Conservation (phyloP, 2,113 vertebrate genomes). For the Pteropus alecto region DNA sequence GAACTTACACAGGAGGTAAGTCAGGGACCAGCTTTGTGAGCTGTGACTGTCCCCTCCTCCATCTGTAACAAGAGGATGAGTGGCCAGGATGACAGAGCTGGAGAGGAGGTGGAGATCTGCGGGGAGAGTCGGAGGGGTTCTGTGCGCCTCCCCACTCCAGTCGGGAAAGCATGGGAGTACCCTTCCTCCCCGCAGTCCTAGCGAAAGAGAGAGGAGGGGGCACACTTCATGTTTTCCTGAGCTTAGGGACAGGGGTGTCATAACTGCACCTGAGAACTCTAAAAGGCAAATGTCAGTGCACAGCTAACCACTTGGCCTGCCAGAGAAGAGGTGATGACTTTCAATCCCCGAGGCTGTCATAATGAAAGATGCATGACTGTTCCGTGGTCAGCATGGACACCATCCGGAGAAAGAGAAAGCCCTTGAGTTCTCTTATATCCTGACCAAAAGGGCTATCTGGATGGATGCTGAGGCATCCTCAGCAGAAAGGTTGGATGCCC, state of each 20-base stretch:
- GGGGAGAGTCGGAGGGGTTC: not conserved
- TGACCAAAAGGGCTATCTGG: not conserved
- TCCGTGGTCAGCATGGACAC: too few relatives aligned
- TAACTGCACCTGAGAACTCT: not conserved
- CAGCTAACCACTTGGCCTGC: not conserved
- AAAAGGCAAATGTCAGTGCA: accelerated
- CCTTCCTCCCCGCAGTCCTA: not conserved
- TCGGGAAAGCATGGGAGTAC: too few relatives aligned
- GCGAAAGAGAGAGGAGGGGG: not conserved
- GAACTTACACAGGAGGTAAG: too few relatives aligned
- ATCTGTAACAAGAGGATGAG: not conserved
- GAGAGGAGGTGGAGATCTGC: not conserved
- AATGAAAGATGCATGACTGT: not conserved
- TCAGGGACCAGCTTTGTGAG: not conserved
- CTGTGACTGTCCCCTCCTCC: too few relatives aligned
- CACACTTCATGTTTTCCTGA: not conserved
- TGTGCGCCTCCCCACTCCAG: too few relatives aligned
- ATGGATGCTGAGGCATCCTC: too few relatives aligned
- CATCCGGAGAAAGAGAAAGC: not conserved
- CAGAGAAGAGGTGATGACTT: not conserved
- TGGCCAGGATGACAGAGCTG: not conserved
- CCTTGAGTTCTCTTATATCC: not conserved
- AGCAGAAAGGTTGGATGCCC: not conserved
- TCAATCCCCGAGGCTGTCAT: not conserved
- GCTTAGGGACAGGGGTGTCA: not conserved